Base-by-base conservation (phyloP, 2,797 vertebrate genomes). In the Rhincodon typus region DNA sequence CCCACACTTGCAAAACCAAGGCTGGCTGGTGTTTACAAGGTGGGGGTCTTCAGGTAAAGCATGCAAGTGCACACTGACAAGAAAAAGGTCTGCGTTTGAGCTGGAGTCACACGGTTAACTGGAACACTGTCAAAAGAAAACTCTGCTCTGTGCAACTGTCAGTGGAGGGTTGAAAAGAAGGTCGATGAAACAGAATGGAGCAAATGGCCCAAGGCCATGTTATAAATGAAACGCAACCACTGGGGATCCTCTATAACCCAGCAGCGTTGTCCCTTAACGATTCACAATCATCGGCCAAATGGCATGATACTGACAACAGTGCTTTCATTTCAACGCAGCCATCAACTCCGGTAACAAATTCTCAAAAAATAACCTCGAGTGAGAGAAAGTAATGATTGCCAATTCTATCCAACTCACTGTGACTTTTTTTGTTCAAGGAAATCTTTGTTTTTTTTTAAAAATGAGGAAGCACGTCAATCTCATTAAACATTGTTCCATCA, bases 171-270 rank as follows among this genome's bases (percentile, higher is more conserved):
- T 98, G 98, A 98, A 98, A 98, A 99, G 97, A 97, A 98, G 98
- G 98, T 99, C 99, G 99, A 96, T 98, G 98, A 98, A 98, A 98
- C 98, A 98, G 98, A 98, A 99, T 98, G 98, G 97, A 96, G 97
- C 97, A 97, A 97, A 98, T 97, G 96, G 97, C 98, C 97, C 0
- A 86, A 97, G 97, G 98, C 98, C 96, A 96, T 95, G 96, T 97
- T 97, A 97, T 97, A 98, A 99, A 99, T 99, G 98, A 99, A 98
- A 98, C 97, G 96, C 97, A 98, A 98, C 97, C 98, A 98, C 98
- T 97, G 98, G 98, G 98, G 98, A 97, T 96, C 96, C 96, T 96
- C 97, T 96, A 97, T 96, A 97, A 97, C 97, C 97, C 97, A 97
- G 96, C 96, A 98, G 97, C 97, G 97, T 97, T 96, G 97, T 97